Evolutionary conservation across 2,888 invertebrate genomes (phyloP), one percentile per base, ranked within the genome.

Genomic region (Temnothorax rugatulus): DNA sequence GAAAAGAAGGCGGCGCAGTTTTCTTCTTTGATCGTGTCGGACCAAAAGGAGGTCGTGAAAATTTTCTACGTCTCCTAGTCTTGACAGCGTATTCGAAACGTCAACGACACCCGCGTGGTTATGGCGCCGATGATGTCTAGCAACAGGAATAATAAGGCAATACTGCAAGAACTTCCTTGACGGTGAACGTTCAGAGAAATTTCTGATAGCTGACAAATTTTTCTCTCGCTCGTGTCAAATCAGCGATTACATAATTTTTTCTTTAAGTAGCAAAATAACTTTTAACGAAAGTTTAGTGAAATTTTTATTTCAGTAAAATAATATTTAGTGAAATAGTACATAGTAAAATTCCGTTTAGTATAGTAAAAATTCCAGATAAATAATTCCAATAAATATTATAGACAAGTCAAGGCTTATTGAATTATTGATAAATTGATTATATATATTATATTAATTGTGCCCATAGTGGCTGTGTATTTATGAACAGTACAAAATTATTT

Each of bases 51-150:
- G 4, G 47, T n/a, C 54, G 11, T 38, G 21, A 79, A 47, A 38
- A 79, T 71, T 47, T 68, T n/a, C 34, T 68, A 57, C 1, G 34
- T 0, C 21, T 68, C n/a, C 68, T 59, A 44, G 47, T 79, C 34
- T 57, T 54, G 79, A 69, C 34, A 59, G 69, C 47, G n/a, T 59
- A 79, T 69, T 79, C 34, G 59, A 79, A 79, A 79, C 18, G 47
- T 69, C 79, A 79, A 47, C 21, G 57, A 57, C 69, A 79, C 8
- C 18, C 47, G 59, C 41, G 47, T 25, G 11, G 29, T 29, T 41
- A 47, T 52, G 25, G 13, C 8, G 4, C 9, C 57, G 34, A 57
- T 66, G 41, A 44, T 57, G 21, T 64, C 66, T 68, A 44, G 54
- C 41, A 77, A 77, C 34, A 59, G 34, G 9, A 59, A 54, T 69